Percentiles rank a stretch among this genome's conserved stretches.
phyloP scores from a whole-genome alignment of 2,113 vertebrate genomes.

The Cebidichthys violaceus region DNA sequence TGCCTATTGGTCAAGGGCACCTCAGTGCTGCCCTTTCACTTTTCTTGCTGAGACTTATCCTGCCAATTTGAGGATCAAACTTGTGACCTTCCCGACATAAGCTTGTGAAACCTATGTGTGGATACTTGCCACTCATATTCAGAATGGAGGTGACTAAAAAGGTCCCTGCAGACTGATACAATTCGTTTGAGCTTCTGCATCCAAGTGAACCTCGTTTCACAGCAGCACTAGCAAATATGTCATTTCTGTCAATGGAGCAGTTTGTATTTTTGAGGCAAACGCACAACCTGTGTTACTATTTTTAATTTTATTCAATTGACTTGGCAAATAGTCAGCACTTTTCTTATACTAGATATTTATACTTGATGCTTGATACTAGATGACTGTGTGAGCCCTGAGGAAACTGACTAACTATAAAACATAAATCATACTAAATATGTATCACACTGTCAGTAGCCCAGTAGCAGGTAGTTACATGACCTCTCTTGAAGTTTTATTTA shows the following conservation, averaged over 20 bases:
- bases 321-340: not conserved
- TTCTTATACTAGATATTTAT: not conserved
- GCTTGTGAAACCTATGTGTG: not conserved
- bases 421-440: not conserved
- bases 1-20: not conserved
- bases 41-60: not conserved
- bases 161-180: not conserved
- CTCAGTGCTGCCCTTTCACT: slow-evolving; percentile 7
- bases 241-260: not conserved
- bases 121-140: not conserved
- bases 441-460: not conserved
- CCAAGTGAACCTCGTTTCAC: not conserved
- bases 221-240: not conserved
- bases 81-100: not conserved
- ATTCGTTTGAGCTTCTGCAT: not conserved
- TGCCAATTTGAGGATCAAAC: slow-evolving; percentile 1
- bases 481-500: not conserved
- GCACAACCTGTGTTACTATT: not conserved
- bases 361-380: not conserved
- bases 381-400: not conserved
- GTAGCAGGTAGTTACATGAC: not conserved
- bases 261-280: not conserved
- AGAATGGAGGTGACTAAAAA: not conserved
- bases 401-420: not conserved
- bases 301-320: not conserved